Evolutionary conservation across 2,113 vertebrate genomes (phyloP).

Genomic region (Oryzias woworae): DNA sequence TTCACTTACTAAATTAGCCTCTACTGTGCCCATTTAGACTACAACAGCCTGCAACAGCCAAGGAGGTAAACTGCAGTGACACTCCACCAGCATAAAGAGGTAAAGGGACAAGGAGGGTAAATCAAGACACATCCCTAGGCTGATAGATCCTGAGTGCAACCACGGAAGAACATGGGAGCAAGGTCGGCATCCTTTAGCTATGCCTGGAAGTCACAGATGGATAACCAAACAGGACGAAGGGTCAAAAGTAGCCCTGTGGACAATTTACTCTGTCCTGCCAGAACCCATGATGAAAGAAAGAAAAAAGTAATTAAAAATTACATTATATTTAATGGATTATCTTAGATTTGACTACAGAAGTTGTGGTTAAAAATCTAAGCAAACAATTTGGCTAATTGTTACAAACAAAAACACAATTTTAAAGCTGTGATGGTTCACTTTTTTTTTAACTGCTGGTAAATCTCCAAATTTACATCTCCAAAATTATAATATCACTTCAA

Average conservation of each 20-base stretch:
- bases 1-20: constrained; percentile 54
- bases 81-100: constrained; percentile 43
- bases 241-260: constrained; percentile 24
- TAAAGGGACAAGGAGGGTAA: constrained; percentile 47
- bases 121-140: constrained; percentile 70
- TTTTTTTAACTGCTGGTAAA: too few relatives aligned
- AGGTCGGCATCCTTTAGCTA: constrained; percentile 70
- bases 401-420: too few relatives aligned
- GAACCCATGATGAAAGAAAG: neutral
- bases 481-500: too few relatives aligned
- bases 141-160: constrained; percentile 70
- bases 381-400: too few relatives aligned
- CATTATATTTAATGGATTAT: neutral
- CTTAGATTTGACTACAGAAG: too few relatives aligned
- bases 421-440: too few relatives aligned
- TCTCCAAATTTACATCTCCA: too few relatives aligned
- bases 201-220: constrained; percentile 56
- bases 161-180: constrained; percentile 58
- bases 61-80: constrained; percentile 27
- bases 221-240: constrained; percentile 46
- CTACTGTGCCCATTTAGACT: constrained; percentile 43
- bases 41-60: constrained; percentile 37
- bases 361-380: too few relatives aligned
- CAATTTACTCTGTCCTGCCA: constrained; percentile 15
- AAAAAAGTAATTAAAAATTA: neutral